Evolutionary conservation across 2,113 vertebrate genomes (phyloP).

Genomic region (Oenanthe melanoleuca): DNA sequence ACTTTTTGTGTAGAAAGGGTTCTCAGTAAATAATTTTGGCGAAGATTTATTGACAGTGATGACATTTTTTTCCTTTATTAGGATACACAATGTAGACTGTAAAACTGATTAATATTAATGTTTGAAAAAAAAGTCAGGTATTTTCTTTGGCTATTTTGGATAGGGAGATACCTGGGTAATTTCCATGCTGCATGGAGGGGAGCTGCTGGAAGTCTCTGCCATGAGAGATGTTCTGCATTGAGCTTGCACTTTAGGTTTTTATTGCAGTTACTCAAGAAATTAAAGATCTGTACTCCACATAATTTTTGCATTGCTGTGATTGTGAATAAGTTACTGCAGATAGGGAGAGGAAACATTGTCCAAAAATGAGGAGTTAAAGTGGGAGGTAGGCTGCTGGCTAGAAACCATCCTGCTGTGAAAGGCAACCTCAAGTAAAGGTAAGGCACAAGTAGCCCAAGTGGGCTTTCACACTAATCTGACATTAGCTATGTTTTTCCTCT

Average conservation of each 20-base stretch:
- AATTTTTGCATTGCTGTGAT: not conserved
- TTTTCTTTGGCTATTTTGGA: not conserved
- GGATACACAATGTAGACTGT: not conserved
- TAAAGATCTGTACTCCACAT: not conserved
- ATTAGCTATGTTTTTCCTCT: conserved; percentile 6
- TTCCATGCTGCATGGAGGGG: not conserved
- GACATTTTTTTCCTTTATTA: not conserved
- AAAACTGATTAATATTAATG: not conserved
- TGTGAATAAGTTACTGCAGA: not conserved
- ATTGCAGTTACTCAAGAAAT: not conserved
- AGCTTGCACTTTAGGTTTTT: not conserved
- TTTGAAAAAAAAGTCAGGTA: not conserved
- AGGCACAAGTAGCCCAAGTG: not conserved
- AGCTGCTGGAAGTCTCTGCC: not conserved
- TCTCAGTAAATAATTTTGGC: not conserved
- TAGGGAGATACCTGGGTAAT: not conserved
- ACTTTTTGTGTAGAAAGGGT: not conserved
- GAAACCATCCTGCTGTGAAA: not conserved
- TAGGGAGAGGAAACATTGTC: not conserved
- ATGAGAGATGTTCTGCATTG: not conserved
- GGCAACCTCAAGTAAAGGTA: not conserved
- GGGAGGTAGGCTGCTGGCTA: not conserved
- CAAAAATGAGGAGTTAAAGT: not conserved
- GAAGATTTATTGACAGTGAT: not conserved
- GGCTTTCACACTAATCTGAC: not conserved